Evolutionary conservation across 2,113 vertebrate species (phyloP).

Genomic region (Dasyornis broadbenti): DNA sequence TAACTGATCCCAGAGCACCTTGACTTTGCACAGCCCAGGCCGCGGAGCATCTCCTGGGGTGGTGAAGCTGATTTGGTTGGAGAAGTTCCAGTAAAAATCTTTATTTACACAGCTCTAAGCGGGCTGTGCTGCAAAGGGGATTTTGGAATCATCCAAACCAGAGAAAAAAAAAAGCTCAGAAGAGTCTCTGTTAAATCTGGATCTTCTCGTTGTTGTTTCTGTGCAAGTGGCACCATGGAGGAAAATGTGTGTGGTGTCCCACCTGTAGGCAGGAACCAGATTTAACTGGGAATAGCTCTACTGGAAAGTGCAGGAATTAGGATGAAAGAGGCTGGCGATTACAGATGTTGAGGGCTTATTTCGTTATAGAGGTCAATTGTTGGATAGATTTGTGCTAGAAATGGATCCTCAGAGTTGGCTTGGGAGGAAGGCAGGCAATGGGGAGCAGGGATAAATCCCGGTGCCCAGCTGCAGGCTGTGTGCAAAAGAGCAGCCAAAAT

Average conservation of each 20-base stretch:
- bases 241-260: not conserved
- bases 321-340: not conserved
- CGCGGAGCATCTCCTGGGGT: not conserved
- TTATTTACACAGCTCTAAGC: not conserved
- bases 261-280: fast-evolving
- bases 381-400: not conserved
- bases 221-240: not conserved
- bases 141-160: not conserved
- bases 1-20: not conserved
- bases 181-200: not conserved
- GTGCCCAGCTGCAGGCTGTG: not conserved
- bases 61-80: not conserved
- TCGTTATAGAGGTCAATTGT: fast-evolving
- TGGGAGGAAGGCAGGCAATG: not conserved
- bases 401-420: not conserved
- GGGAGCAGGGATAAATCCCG: not conserved
- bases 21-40: not conserved
- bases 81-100: not conserved
- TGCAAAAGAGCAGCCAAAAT: not conserved
- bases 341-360: not conserved
- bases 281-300: not conserved
- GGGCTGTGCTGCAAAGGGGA: not conserved
- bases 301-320: not conserved
- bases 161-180: not conserved
- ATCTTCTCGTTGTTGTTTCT: not conserved